Evolutionary conservation across 2,113 vertebrate genomes (phyloP), one percentile per base, ranked within the genome.

Genomic region (Lucifuga dentata): DNA sequence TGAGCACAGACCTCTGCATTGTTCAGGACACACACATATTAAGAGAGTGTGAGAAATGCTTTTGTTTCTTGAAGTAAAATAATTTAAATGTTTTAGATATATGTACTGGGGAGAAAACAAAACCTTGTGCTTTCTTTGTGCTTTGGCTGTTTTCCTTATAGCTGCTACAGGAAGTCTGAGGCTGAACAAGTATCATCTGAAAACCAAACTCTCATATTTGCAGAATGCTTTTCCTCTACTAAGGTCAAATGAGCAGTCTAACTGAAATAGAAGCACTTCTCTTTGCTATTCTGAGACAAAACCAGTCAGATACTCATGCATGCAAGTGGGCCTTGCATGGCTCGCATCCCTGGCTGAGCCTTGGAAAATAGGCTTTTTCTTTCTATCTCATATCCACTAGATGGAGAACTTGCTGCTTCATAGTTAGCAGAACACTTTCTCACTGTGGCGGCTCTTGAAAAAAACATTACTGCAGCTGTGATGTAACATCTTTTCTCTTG

Each of bases 321-420:
- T 39, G 73, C 26, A 38, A 26, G 11, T 52, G 29, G 60, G 20
- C 55, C 41, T 39, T 9, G 12, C 38, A 38, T 41, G 39, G 15
- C 58, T 56, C 48, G 9, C 45, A 36, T 19, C 44, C 5, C 19
- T 19, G 12, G 2, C 11, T 20, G 6, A 65, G 11, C 11, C 3
- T 23, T 58, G 33, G 24, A 2, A 68, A 36, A 32, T 5, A 5
- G 3, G 3, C 20, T 16, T 0, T 13, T 51, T 33, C 36, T 16
- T 62, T 81, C 60, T 11, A 3, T 21, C 17, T 49, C 19, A 8
- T 13, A n/a, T 71, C 84, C 86, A 88, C 78, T 83, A 86, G 85
- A 74, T 81, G 87, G 86, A 67, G 88, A 69, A 19, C 66, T 86
- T 80, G 79, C 41, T 65, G 35, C 69, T 90, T 74, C n/a, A 9